Evolutionary conservation across 2,113 vertebrate genomes (phyloP).

Genomic region (Gymnarchus niloticus): DNA sequence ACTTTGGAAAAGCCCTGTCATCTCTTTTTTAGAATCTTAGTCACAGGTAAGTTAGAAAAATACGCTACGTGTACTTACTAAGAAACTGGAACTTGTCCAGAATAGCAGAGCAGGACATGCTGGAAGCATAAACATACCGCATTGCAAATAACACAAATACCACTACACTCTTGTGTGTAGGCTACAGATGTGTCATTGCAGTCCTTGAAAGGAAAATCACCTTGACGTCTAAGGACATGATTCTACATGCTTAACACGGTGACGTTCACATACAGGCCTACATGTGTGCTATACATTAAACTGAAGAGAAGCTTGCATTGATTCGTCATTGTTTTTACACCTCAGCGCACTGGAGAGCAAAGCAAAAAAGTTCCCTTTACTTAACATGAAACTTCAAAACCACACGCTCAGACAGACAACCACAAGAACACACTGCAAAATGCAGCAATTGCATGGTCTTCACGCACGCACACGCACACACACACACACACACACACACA

Average conservation of each 20-base stretch:
- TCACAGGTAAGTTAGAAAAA: not conserved
- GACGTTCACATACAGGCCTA: not conserved
- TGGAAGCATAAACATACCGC: not conserved
- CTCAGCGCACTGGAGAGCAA: not conserved
- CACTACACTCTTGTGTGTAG: not conserved
- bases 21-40: not conserved
- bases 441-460: conserved; percentile 13
- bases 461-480: conserved; percentile 2
- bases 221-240: conserved; percentile 11
- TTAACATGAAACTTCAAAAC: conserved; percentile 25
- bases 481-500: conserved; percentile 13
- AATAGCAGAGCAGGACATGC: not conserved
- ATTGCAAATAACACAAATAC: not conserved
- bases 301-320: not conserved
- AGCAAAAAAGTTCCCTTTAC: conserved; percentile 24
- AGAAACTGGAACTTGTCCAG: not conserved
- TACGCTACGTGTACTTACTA: not conserved
- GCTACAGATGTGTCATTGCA: conserved; percentile 8
- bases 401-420: conserved; percentile 25
- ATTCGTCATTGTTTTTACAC: conserved; percentile 4
- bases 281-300: not conserved
- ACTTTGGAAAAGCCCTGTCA: not conserved
- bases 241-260: not conserved
- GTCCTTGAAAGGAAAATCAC: conserved; percentile 15
- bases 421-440: conserved; percentile 13